These are phyloP conservation scores for Buphagus erythrorhynchus DNA, from an alignment of 2,797 vertebrate genomes.

Conservation along the genomic window DNA sequence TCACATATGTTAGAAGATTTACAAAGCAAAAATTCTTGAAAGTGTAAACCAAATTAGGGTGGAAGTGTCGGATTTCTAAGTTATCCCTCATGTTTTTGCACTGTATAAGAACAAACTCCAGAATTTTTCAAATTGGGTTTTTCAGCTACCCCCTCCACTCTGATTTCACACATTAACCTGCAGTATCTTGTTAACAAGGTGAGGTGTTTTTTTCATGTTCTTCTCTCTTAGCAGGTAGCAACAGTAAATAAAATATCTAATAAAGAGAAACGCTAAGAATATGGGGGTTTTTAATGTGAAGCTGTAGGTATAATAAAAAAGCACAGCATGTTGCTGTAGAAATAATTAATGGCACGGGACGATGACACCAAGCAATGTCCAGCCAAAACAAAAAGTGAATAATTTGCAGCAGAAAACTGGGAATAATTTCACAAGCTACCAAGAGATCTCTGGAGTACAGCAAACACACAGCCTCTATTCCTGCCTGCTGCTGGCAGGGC, in stretches of 20 bases:
- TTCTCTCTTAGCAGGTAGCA: background rate
- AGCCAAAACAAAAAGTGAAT: background rate
- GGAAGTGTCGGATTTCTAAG: constrained; percentile 46
- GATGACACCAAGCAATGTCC: background rate
- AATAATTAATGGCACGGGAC: constrained; percentile 33
- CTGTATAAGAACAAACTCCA: background rate
- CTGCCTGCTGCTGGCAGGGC: background rate
- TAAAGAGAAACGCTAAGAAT: background rate
- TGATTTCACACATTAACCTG: background rate
- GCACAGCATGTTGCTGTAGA: background rate
- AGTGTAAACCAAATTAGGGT: constrained; percentile 52
- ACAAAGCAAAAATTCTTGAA: constrained; percentile 63
- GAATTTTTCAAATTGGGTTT: background rate
- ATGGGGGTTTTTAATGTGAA: background rate
- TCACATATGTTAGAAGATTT: constrained; percentile 55
- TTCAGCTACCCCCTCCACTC: background rate
- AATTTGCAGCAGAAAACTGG: background rate
- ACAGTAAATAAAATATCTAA: background rate
- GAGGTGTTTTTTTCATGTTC: background rate
- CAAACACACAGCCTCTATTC: background rate
- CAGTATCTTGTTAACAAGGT: background rate
- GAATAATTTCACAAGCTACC: constrained; percentile 16
- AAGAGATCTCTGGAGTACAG: background rate
- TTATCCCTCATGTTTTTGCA: constrained; percentile 23
- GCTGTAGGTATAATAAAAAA: background rate